Conservation (phyloP, 2,888 invertebrate species). For the Coecobrya sp. region DNA sequence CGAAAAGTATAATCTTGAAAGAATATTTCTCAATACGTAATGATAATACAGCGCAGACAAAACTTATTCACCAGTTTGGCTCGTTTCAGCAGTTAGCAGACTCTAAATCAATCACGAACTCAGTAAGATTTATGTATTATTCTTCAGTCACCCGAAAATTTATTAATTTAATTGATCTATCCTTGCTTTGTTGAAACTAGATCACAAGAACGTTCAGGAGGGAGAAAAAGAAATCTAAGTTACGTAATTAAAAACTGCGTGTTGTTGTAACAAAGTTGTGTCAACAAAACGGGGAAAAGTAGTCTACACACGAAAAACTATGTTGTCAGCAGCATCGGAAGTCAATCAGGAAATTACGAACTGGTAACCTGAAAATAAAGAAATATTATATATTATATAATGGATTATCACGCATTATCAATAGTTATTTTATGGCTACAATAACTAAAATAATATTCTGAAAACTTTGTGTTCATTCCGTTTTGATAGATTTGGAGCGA, state of each 20-base stretch:
- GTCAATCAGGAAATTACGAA: slow-evolving; percentile 28
- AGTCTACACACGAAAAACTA: slow-evolving; percentile 22
- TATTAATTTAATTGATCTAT: slow-evolving; percentile 41
- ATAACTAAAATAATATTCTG: background rate
- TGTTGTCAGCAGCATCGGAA: slow-evolving; percentile 56
- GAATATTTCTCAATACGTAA: slow-evolving; percentile 45
- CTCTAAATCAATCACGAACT: slow-evolving; percentile 62
- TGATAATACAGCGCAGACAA: slow-evolving; percentile 38
- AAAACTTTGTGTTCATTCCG: background rate
- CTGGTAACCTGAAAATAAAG: slow-evolving; percentile 60
- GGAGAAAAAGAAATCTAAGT: slow-evolving; percentile 6
- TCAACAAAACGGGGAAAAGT: slow-evolving; percentile 34
- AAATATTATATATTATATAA: background rate
- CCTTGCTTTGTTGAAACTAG: slow-evolving; percentile 18
- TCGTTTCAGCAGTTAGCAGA: slow-evolving; percentile 30
- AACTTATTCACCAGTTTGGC: slow-evolving; percentile 37
- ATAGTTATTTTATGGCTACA: too few species aligned
- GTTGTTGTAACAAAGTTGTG: slow-evolving; percentile 38
- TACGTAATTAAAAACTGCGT: slow-evolving; percentile 11
- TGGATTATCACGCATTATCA: too few species aligned
- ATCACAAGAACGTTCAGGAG: slow-evolving; percentile 46
- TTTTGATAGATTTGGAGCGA: background rate
- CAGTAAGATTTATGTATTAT: slow-evolving; percentile 37
- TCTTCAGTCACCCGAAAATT: slow-evolving; percentile 44
- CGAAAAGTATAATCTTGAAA: slow-evolving; percentile 54